Conservation (phyloP, 2,113 vertebrate genomes). For the Pedetes capensis region DNA sequence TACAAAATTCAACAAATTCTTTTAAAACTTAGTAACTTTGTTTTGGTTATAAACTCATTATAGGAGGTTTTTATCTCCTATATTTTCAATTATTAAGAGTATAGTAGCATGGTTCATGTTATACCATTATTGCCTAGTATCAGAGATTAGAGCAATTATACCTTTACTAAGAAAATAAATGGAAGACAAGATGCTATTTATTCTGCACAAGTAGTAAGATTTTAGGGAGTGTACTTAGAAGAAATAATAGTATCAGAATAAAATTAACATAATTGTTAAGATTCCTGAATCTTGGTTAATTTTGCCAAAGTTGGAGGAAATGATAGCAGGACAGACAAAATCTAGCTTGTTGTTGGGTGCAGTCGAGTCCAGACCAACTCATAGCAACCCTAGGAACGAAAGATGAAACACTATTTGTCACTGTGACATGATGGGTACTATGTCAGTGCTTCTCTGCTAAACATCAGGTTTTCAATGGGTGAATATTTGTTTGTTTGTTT, state of each 20-base stretch:
- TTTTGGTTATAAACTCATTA: background rate
- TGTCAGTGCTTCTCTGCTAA: too few species aligned
- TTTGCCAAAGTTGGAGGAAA: background rate
- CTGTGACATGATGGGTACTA: too few species aligned
- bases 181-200: background rate
- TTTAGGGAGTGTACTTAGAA: background rate
- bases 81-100: background rate
- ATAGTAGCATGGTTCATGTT: background rate
- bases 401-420: too few species aligned
- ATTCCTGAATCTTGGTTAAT: background rate
- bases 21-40: background rate
- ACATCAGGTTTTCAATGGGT: too few species aligned
- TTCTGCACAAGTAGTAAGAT: background rate
- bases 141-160: background rate
- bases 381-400: too few species aligned
- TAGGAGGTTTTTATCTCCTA: background rate
- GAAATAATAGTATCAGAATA: background rate
- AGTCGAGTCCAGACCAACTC: too few species aligned
- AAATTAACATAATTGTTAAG: background rate
- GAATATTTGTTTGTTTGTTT: too few species aligned
- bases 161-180: background rate
- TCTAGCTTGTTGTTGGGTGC: too few species aligned
- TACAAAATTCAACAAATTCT: background rate
- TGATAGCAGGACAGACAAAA: background rate
- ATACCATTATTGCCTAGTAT: background rate